Conservation (phyloP, 1,140 invertebrate species). For the Tachypleus tridentatus region DNA sequence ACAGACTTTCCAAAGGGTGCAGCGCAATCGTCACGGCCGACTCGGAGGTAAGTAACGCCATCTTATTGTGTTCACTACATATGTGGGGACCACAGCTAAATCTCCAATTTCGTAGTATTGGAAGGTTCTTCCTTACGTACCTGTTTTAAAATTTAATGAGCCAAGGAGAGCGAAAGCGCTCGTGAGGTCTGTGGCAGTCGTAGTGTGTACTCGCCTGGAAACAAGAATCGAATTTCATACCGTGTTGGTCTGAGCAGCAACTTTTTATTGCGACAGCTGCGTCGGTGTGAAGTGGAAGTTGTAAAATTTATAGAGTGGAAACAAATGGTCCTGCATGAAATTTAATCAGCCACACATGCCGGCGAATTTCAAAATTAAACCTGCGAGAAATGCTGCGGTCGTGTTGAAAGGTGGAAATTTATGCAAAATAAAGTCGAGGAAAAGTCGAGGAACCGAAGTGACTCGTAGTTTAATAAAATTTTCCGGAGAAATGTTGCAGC, state of each 20-base stretch:
- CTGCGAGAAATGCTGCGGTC: no score
- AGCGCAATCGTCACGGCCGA: slow-evolving; percentile 60
- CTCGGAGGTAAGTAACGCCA: neutral
- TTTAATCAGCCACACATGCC: neutral
- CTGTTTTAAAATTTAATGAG: slow-evolving; percentile 2
- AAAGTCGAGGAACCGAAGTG: no score
- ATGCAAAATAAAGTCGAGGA: no score
- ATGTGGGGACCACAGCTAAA: slow-evolving; percentile 7
- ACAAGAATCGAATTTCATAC: no score
- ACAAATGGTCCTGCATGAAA: slow-evolving; percentile 16
- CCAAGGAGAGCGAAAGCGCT: neutral
- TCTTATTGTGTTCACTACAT: neutral
- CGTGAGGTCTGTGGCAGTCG: no score
- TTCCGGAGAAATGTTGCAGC: no score
- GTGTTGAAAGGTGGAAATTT: no score
- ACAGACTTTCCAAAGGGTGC: slow-evolving; percentile 50
- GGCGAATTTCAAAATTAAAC: no score
- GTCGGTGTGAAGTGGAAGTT: neutral
- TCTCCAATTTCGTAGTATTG: slow-evolving; percentile 8
- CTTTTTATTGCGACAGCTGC: neutral
- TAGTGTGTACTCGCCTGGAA: no score
- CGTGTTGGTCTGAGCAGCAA: no score
- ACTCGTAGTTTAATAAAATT: no score
- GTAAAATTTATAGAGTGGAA: slow-evolving; percentile 9
- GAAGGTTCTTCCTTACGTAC: neutral